Conservation (phyloP, 1,140 invertebrate species). For the Bombyx mandarina region DNA sequence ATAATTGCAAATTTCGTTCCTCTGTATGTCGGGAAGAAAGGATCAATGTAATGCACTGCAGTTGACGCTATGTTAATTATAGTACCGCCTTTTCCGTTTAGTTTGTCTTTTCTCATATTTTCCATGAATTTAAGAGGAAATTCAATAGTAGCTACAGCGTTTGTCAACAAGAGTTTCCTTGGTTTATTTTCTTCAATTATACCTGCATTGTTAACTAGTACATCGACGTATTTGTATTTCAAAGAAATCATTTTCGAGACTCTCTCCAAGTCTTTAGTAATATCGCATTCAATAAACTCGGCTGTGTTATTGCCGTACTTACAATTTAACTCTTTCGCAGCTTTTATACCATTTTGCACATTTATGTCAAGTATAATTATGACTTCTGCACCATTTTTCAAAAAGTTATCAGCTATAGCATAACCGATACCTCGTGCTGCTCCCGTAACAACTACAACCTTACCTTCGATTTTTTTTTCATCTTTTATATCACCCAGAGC, state of each 20-base stretch:
- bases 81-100: conserved; percentile 73
- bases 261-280: conserved; percentile 49
- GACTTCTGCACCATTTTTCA: conserved; percentile 29
- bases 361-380: conserved; percentile 54
- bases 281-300: conserved; percentile 65
- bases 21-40: conserved; percentile 75
- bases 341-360: conserved; percentile 32
- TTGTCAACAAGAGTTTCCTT: conserved; percentile 47
- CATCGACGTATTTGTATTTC: conserved; percentile 67
- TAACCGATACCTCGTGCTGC: conserved; percentile 38
- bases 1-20: conserved; percentile 78
- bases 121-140: conserved; percentile 45
- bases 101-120: conserved; percentile 72
- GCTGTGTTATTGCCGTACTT: conserved; percentile 61
- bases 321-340: conserved; percentile 40
- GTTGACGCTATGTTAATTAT: conserved; percentile 77
- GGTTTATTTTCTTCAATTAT: conserved; percentile 68
- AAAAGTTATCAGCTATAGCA: conserved; percentile 33
- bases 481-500: conserved; percentile 13
- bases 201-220: conserved; percentile 76
- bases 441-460: conserved; percentile 38
- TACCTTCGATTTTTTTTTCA: conserved; percentile 26
- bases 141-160: conserved; percentile 40
- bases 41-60: conserved; percentile 72
- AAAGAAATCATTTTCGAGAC: conserved; percentile 43